Evolutionary conservation across 2,797 vertebrate genomes (phyloP).

Genomic region (Pseudocheirus occidentalis): DNA sequence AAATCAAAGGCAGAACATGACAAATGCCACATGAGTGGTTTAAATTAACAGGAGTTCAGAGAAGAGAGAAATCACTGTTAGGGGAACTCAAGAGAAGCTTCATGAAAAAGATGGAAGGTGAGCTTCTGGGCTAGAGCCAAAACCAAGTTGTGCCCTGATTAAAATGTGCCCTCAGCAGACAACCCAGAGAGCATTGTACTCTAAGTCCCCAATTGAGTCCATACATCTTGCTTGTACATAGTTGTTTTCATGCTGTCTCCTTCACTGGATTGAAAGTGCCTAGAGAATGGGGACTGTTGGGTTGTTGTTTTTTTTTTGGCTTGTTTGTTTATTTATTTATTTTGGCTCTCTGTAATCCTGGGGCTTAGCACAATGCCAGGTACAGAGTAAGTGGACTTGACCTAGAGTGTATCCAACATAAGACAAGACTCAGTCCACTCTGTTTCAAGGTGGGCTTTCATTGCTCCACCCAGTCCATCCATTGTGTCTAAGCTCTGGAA

Average conservation of each 20-base stretch:
- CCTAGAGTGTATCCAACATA: neutral
- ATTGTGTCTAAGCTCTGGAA: neutral
- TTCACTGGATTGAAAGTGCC: neutral
- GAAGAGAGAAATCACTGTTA: neutral
- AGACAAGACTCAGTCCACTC: constrained; percentile 12
- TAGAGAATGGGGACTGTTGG: neutral
- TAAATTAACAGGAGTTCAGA: neutral
- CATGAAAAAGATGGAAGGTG: neutral
- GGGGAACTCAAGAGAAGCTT: neutral
- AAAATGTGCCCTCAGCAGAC: too few relatives aligned
- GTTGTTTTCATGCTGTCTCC: neutral
- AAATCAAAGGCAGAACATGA: neutral
- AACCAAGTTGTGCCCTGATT: neutral
- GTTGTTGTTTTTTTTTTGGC: too few relatives aligned
- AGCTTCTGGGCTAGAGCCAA: neutral
- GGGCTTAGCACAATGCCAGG: neutral
- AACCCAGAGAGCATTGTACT: too few relatives aligned
- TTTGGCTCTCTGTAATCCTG: neutral
- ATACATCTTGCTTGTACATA: neutral
- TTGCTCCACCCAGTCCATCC: neutral
- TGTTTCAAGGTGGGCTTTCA: neutral
- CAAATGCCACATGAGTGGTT: neutral
- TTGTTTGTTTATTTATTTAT: neutral
- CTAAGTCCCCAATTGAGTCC: too few relatives aligned
- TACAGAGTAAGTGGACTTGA: neutral